Conservation (phyloP, 2,797 vertebrate genomes). For the Octomys mimax region DNA sequence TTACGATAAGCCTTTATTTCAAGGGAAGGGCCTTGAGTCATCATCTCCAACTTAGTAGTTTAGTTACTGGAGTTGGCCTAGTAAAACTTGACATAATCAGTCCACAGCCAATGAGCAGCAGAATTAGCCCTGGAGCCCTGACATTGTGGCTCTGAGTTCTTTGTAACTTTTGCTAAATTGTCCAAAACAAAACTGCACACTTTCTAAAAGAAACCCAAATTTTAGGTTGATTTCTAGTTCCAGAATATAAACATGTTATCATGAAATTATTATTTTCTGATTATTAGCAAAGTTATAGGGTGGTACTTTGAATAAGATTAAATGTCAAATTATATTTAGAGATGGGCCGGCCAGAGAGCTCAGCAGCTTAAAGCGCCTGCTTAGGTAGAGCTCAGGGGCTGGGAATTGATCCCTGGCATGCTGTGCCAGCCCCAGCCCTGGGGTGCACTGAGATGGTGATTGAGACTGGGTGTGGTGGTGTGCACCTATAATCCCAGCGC, state of each 20-base stretch:
- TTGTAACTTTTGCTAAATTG: slow-evolving; percentile 28
- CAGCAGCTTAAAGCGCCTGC: too few species aligned
- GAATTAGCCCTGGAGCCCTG: background rate
- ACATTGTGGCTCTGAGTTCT: slow-evolving; percentile 9
- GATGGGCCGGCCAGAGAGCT: background rate
- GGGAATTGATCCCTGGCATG: too few species aligned
- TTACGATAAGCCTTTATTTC: background rate
- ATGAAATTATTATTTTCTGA: slow-evolving; percentile 1
- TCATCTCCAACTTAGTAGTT: slow-evolving; percentile 26
- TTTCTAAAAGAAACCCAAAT: background rate
- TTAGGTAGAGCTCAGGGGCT: too few species aligned
- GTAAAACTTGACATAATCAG: background rate
- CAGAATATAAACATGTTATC: background rate
- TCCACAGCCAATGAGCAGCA: slow-evolving; percentile 23
- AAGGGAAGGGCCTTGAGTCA: slow-evolving; percentile 46
- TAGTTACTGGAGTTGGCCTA: background rate
- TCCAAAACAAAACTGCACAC: background rate
- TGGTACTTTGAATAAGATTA: slow-evolving; percentile 59
- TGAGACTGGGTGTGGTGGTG: too few species aligned
- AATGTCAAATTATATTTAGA: slow-evolving; percentile 57
- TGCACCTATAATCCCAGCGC: too few species aligned
- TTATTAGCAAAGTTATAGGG: background rate
- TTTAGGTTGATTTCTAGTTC: slow-evolving; percentile 53
- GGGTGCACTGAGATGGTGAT: too few species aligned
- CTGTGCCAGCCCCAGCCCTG: too few species aligned